Conservation (phyloP, 2,888 invertebrate genomes). For the Apotomis betuletana region DNA sequence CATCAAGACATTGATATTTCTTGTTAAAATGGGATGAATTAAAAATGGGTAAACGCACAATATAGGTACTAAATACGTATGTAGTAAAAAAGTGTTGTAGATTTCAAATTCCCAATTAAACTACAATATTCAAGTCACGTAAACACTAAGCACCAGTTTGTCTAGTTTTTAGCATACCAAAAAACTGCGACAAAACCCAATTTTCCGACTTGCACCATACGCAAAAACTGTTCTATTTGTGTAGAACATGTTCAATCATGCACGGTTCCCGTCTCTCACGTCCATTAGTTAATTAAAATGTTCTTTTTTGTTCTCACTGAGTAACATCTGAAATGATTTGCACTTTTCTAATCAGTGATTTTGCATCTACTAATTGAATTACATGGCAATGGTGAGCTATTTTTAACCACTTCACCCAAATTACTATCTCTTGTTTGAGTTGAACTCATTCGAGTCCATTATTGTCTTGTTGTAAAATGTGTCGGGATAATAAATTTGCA, state of each 20-base stretch:
- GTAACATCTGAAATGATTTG: slow-evolving; percentile 52
- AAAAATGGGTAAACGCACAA: too few species aligned
- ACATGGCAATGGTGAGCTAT: slow-evolving; percentile 23
- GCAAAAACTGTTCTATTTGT: slow-evolving; percentile 23
- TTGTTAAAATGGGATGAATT: too few species aligned
- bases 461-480: neutral
- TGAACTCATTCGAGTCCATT: neutral
- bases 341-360: slow-evolving; percentile 46
- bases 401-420: slow-evolving; percentile 23
- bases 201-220: slow-evolving; percentile 2
- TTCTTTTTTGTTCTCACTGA: slow-evolving; percentile 33
- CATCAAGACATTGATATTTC: too few species aligned
- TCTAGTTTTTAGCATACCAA: neutral
- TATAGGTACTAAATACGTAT: too few species aligned
- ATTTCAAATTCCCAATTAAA: neutral
- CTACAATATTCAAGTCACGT: neutral
- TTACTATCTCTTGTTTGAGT: slow-evolving; percentile 4
- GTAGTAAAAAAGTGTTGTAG: too few species aligned
- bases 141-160: neutral
- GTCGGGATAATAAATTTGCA: slow-evolving; percentile 3
- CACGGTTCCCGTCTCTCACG: slow-evolving; percentile 57
- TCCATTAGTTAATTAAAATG: slow-evolving; percentile 45
- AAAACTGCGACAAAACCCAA: neutral
- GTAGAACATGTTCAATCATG: slow-evolving; percentile 26
- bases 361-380: slow-evolving; percentile 36